Base-by-base conservation (phyloP, 2,888 invertebrate species). In the Netelia fuscicornis region DNA sequence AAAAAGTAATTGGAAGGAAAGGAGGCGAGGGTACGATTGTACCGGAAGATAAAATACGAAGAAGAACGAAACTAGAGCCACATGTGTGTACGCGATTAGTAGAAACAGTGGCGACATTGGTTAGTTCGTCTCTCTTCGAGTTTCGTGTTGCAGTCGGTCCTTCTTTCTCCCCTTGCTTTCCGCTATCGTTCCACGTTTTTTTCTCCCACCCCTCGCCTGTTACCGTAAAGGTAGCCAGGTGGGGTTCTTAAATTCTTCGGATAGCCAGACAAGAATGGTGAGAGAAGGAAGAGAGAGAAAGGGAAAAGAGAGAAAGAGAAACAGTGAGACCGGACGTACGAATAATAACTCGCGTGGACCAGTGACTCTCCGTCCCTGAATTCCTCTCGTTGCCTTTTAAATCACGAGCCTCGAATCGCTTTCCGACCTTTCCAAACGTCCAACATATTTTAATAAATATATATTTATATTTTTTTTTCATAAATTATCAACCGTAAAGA, bases 241-340 rank as follows among this genome's bases (percentile, higher is more conserved):
- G 86, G 81, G 83, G 83, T 85, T 84, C 85, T 85, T 77, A 85
- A 87, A 89, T 89, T 88, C 86, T 81, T 88, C 80, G 84, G 87
- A 89, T 89, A 88, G 87, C 88, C 88, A 89, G 88, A 89, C 88
- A 85, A 87, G 88, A 89, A 87, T 87, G 86, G 82, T 76, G 68
- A 81, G 68, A 85, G 80, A 52, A 76, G 72, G 52, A 25, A 74
- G 71, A 68, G 64, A 81, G 75, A 48, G 71, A 78, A 52, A 70
- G 76, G 58, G 30, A 65, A 44, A 70, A 65, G 52, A 76, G 17
- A 42, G 64, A 80, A 72, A 84, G 74, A 84, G 75, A 83, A 76
- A 81, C 76, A 75, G 83, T 84, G 84, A 85, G 81, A 77, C 64
- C 85, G 78, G 80, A 75, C 72, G 80, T 84, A 76, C 80, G 80